Base-by-base conservation (phyloP, 1,140 invertebrate genomes). In the Heliconius melpomene region DNA sequence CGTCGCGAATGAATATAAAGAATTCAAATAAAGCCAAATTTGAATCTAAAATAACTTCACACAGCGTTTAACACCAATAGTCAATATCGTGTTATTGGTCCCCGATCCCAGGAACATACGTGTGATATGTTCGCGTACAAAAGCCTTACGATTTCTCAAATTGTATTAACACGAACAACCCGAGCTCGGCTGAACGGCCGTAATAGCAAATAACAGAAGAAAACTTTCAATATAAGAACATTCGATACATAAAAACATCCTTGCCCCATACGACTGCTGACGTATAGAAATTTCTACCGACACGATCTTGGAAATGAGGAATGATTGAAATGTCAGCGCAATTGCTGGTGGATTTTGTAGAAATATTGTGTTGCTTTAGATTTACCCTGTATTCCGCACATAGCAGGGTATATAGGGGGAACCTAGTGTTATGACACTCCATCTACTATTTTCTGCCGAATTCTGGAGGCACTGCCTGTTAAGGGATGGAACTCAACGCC, bases 201-300 rank as follows among this genome's bases (percentile, higher is more conserved):
- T 82, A 83, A 83, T 84, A 83, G 81, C 3, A 84, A 83, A 84
- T 80, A 85, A 74, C 46, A 40, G 57, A 70, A 38, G 66, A 76
- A 87, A 86, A 86, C 75, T 85, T 88, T 85, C 87, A 88, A 89
- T 88, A 89, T 86, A 83, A 76, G 77, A 83, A 76, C 60, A 80
- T 81, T 82, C 79, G 77, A 75, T 72, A 84, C 86, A 84, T 87
- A 89, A 87, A 88, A 86, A 83, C 81, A 85, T 83, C 82, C 83
- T 76, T 73, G 72, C 80, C 57, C 57, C 75, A 71, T 79, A 85
- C 84, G 79, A 84, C 40, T 46, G 83, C 83, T 83, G 82, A 83
- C 84, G 81, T 82, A 80, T 76, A 79, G 76, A 87, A 85, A 86
- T 83, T 87, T 26, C 36, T 79, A 81, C 85, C 88, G 84, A 88